phyloP scores from a whole-genome alignment of 2,113 vertebrate species.

The Erythrolamprus reginae region DNA sequence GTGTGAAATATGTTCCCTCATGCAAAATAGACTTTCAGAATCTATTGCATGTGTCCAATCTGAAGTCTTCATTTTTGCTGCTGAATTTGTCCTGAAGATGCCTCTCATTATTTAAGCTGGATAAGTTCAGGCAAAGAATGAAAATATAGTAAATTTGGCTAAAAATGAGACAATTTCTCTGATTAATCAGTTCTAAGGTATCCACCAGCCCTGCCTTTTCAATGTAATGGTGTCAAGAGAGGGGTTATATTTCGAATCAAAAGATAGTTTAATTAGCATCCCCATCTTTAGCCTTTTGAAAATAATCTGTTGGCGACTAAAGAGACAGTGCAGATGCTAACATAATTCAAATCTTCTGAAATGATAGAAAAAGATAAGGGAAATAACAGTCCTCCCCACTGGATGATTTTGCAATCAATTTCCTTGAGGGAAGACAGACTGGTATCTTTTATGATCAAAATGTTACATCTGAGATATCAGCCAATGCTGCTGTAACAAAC shows the following conservation, averaged over 20 bases:
- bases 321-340: not conserved
- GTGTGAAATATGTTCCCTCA: not conserved
- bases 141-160: slow-evolving; percentile 7
- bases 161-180: slow-evolving; percentile 32
- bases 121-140: slow-evolving; percentile 28
- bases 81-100: not conserved
- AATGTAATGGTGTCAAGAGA: slow-evolving; percentile 22
- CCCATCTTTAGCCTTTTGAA: not conserved
- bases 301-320: not conserved
- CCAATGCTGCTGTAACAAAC: not conserved
- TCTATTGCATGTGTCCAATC: not conserved
- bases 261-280: slow-evolving; percentile 23
- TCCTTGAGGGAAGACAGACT: not conserved
- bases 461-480: not conserved
- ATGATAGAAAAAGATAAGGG: not conserved
- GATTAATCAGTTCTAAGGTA: not conserved
- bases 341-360: slow-evolving; percentile 1
- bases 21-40: not conserved
- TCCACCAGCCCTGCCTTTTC: slow-evolving; percentile 8
- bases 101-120: slow-evolving; percentile 7
- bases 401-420: not conserved
- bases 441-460: not conserved
- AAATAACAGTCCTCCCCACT: not conserved
- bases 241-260: slow-evolving; percentile 32
- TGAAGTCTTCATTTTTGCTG: not conserved